Evolutionary conservation across 1,140 invertebrate genomes (phyloP).

Genomic region (Drosophila seguyi): DNA sequence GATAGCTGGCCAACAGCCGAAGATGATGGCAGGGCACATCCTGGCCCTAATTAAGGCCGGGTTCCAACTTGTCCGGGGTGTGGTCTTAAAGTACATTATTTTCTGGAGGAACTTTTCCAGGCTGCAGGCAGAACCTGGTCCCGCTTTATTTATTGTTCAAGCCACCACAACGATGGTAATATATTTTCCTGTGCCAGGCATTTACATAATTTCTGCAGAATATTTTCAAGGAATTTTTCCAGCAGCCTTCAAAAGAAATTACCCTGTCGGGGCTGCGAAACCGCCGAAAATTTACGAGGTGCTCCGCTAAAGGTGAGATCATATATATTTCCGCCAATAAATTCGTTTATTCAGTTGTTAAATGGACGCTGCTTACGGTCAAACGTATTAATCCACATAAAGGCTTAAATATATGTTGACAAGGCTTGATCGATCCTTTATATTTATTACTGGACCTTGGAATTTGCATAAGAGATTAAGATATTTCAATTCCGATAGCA

Average conservation of each 20-base stretch:
- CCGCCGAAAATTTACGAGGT: constrained; percentile 39
- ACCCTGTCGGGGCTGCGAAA: constrained; percentile 21
- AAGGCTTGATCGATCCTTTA: too few relatives aligned
- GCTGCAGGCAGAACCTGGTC: neutral
- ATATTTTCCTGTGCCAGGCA: constrained; percentile 31
- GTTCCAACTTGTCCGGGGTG: constrained; percentile 29
- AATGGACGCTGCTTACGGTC: neutral
- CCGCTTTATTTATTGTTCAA: constrained; percentile 42
- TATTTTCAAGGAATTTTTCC: constrained; percentile 44
- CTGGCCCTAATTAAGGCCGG: constrained; percentile 36
- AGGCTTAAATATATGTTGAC: neutral
- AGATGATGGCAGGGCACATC: constrained; percentile 9
- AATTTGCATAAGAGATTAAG: neutral
- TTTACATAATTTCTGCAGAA: constrained; percentile 37
- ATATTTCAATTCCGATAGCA: neutral
- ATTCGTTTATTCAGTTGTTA: constrained; percentile 7
- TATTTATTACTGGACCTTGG: too few relatives aligned
- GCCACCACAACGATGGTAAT: constrained; percentile 28
- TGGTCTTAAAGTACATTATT: constrained; percentile 29
- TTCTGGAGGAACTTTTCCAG: constrained; percentile 15
- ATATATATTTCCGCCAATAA: constrained; percentile 30
- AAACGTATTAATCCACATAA: neutral
- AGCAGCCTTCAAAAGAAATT: constrained; percentile 44
- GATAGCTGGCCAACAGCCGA: constrained; percentile 14
- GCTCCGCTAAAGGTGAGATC: constrained; percentile 18